Base-by-base conservation (phyloP, 2,888 invertebrate genomes). In the Eupelmus urozonus region DNA sequence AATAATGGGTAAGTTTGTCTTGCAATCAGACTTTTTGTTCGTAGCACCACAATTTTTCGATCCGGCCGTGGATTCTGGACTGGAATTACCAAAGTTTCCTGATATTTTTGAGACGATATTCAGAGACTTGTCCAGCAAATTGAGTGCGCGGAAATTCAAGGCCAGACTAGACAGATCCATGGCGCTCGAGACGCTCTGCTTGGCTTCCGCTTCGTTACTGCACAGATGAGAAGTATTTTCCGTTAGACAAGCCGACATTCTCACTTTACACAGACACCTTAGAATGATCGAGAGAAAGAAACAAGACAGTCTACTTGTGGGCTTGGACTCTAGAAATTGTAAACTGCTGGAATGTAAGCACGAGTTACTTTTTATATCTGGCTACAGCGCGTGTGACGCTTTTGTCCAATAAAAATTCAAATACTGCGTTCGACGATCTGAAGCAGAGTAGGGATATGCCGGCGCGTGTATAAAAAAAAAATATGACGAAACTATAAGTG, bases 1-100 rank as follows among this genome's bases (percentile, higher is more conserved):
- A 71, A 95, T 94, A 53, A 90, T 89, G 40, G 90, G 89, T 67
- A 83, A 9, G 0, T 20, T 20, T 16, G 2, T n/a, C 16, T 49
- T 67, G 42, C n/a, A n/a, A 1, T 66, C 40, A 2, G 23, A 27
- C 20, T 13, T 51, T 1, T 78, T 11, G 20, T 29, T 27, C 1
- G 7, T 27, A 20, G n/a, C 25, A 13, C 2, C 5, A 1, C 3
- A 25, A 45, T 2, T 27, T 29, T 40, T 51, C 13, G 5, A 13
- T 25, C 29, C 25, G 4, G 60, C 45, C 3, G 18, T 78, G 7
- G n/a, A 13, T 13, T 69, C 63, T 1, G 59, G 49, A 49, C 29
- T 73, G 16, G 62, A 13, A 11, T 63, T 78, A 0, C 18, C 51
- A 11, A 27, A 62, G 4, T 1, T 29, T 11, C n/a, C 13, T 1